Evolutionary conservation across 1,140 invertebrate genomes (phyloP).

Genomic region (Subanguina moxae): DNA sequence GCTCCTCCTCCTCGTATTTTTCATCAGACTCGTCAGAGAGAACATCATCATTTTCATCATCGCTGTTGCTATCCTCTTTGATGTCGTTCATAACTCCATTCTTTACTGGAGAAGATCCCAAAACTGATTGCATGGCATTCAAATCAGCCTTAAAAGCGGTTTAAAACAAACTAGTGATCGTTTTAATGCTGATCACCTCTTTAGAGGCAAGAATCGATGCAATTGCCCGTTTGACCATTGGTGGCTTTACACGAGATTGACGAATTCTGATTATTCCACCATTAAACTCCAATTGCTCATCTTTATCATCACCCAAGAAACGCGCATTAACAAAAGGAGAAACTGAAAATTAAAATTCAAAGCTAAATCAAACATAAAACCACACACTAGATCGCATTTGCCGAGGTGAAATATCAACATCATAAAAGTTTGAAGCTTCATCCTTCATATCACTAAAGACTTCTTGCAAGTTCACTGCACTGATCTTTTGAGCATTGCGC

Average conservation of each 20-base stretch:
- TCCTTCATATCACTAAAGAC: too few species aligned
- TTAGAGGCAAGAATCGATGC: conserved; percentile 10
- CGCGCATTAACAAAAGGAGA: neutral
- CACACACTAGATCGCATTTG: too few species aligned
- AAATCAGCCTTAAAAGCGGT: neutral
- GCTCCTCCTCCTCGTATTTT: neutral
- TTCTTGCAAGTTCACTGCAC: too few species aligned
- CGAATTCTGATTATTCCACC: conserved; percentile 11
- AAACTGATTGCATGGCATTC: neutral
- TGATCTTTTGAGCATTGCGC: too few species aligned
- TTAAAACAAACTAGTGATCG: too few species aligned
- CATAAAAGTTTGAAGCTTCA: too few species aligned
- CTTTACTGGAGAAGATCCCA: neutral
- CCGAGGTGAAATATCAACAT: too few species aligned
- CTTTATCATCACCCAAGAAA: neutral
- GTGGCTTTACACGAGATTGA: conserved; percentile 14
- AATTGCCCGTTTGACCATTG: conserved; percentile 11
- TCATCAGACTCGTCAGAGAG: neutral
- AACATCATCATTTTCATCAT: neutral
- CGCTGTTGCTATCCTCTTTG: neutral
- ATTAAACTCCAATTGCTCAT: conserved; percentile 14
- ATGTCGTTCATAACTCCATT: neutral
- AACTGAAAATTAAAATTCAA: neutral
- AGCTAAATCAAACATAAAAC: neutral
- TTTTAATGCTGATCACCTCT: too few species aligned